phyloP scores from a whole-genome alignment of 2,113 vertebrate species.

The Rhineura floridana region DNA sequence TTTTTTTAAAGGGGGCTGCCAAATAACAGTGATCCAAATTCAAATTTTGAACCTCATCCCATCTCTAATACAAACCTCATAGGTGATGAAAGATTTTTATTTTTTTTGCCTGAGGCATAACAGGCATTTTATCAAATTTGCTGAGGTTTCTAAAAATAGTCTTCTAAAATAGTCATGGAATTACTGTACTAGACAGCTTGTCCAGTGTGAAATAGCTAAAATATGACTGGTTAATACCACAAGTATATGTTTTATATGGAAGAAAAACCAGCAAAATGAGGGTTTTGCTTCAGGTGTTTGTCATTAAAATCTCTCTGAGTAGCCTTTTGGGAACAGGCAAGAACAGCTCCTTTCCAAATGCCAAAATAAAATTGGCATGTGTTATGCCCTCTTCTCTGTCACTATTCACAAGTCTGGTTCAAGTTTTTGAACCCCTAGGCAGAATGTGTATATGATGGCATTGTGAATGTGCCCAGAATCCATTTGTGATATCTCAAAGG shows the following conservation, averaged over 20 bases:
- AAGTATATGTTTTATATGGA: conserved; percentile 15
- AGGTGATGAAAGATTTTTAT: not conserved
- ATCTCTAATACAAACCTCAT: conserved; percentile 8
- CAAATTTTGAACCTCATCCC: not conserved
- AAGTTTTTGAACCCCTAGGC: not conserved
- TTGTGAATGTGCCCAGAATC: not conserved
- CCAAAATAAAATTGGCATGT: not conserved
- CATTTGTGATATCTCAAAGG: not conserved
- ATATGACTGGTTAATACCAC: conserved; percentile 28
- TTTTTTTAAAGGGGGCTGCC: not conserved
- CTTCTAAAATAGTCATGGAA: not conserved
- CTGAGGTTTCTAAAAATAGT: not conserved
- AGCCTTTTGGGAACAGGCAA: not conserved
- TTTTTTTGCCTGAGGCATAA: not conserved
- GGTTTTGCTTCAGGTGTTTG: not conserved
- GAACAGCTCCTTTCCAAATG: conserved; percentile 26
- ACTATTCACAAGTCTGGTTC: not conserved
- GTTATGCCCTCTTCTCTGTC: not conserved
- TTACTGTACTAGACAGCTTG: not conserved
- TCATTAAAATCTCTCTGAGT: not conserved
- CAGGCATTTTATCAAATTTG: conserved; percentile 25
- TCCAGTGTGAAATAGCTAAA: conserved; percentile 11
- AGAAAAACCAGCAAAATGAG: not conserved
- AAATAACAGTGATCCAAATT: not conserved
- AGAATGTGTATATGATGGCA: not conserved